Evolutionary conservation across 2,888 invertebrate species (phyloP).

Genomic region (Melinaea marsaeus): DNA sequence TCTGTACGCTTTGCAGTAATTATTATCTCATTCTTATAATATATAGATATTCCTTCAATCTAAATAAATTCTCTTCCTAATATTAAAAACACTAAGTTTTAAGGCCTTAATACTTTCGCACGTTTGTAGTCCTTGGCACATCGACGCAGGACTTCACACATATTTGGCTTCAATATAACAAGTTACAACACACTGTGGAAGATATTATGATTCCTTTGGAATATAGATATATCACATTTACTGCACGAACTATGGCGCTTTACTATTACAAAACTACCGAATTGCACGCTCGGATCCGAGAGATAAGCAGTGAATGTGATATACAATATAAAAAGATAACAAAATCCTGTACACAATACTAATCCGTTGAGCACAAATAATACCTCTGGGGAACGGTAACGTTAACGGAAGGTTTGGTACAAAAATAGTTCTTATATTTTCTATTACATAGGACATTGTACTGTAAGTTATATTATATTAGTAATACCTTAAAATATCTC

Average conservation of each 20-base stretch:
- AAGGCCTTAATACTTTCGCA: slow-evolving; percentile 7
- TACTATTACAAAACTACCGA: too few relatives aligned
- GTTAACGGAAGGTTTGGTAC: not conserved
- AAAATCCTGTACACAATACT: slow-evolving; percentile 5
- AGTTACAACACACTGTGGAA: not conserved
- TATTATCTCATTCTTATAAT: too few relatives aligned
- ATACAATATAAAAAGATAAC: not conserved
- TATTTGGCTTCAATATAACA: slow-evolving; percentile 1
- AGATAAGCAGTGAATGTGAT: too few relatives aligned
- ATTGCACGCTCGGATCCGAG: too few relatives aligned
- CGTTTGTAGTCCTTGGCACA: slow-evolving; percentile 2
- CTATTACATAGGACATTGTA: not conserved
- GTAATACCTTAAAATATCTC: not conserved
- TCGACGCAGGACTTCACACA: not conserved
- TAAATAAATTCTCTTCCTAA: not conserved
- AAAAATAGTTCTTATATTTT: slow-evolving; percentile 1
- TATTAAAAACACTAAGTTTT: not conserved
- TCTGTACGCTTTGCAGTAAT: not conserved
- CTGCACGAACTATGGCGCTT: too few relatives aligned
- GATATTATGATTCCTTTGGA: too few relatives aligned
- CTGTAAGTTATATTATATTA: not conserved
- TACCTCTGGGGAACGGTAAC: slow-evolving; percentile 13
- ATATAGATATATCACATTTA: too few relatives aligned
- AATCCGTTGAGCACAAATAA: slow-evolving; percentile 19
- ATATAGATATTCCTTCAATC: not conserved